Evolutionary conservation across 2,113 vertebrate genomes (phyloP).

Genomic region (Xiphias gladius): DNA sequence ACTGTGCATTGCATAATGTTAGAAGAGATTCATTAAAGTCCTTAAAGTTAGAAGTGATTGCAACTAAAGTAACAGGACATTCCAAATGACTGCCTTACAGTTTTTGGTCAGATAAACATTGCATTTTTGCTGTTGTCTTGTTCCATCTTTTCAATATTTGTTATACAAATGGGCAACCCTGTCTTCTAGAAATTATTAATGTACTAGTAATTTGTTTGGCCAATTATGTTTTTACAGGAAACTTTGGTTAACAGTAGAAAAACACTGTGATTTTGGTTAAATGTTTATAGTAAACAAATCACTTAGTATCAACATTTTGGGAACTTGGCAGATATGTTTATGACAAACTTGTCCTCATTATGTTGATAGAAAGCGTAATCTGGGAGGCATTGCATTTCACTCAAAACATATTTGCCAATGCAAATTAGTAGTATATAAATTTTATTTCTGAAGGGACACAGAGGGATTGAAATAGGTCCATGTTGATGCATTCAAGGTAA

Average conservation of each 20-base stretch:
- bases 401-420: neutral
- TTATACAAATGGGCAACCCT: neutral
- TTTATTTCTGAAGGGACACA: neutral
- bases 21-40: neutral
- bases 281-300: neutral
- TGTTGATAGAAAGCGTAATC: neutral
- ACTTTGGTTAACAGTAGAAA: neutral
- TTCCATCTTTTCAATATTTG: neutral
- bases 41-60: neutral
- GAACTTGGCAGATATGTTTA: neutral
- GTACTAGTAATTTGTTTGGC: neutral
- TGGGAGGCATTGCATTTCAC: neutral
- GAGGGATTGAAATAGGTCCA: neutral
- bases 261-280: neutral
- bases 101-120: neutral
- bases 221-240: neutral
- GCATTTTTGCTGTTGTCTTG: neutral
- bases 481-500: conserved; percentile 4
- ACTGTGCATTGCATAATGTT: neutral
- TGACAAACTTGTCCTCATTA: neutral
- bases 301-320: neutral
- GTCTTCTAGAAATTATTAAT: neutral
- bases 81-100: neutral
- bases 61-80: neutral
- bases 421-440: neutral